Evolutionary conservation across 2,113 vertebrate species (phyloP).

Genomic region (Pelmatolapia mariae): DNA sequence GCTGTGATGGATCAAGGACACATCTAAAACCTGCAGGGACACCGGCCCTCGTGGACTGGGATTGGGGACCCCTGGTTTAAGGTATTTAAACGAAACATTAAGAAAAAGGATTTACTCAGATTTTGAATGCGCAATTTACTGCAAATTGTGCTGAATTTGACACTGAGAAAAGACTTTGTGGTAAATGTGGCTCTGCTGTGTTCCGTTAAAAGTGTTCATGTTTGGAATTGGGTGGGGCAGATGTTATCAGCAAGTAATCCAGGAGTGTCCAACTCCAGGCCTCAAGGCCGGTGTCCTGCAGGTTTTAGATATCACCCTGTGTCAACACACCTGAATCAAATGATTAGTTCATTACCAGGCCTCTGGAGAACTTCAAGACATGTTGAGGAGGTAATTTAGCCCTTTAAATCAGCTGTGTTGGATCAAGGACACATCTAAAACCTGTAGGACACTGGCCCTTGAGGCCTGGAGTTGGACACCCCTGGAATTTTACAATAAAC

Average conservation of each 20-base stretch:
- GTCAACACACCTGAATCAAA: no score
- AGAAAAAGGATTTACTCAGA: rapidly evolving
- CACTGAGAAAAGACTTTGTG: not conserved
- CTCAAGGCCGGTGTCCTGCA: not conserved
- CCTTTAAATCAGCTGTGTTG: not conserved
- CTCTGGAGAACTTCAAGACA: no score
- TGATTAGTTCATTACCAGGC: no score
- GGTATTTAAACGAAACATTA: not conserved
- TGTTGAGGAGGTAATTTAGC: not conserved
- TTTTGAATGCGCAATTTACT: not conserved
- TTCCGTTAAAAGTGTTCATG: not conserved
- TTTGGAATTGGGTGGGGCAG: not conserved
- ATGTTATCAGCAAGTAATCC: rapidly evolving
- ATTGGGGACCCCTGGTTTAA: no score
- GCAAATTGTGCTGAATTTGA: not conserved
- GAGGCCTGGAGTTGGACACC: not conserved
- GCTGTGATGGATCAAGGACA: no score
- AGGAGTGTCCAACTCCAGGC: rapidly evolving
- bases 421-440: not conserved
- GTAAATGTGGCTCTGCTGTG: not conserved
- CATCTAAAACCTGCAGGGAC: no score
- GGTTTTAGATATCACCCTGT: no score
- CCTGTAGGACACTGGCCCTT: rapidly evolving
- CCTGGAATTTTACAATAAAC: not conserved
- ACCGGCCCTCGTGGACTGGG: no score